A percentile compares a stretch with the other conserved stretches of the same genome.
phyloP scores from a whole-genome alignment of 2,113 vertebrate genomes.

The Mus spicilegus region DNA sequence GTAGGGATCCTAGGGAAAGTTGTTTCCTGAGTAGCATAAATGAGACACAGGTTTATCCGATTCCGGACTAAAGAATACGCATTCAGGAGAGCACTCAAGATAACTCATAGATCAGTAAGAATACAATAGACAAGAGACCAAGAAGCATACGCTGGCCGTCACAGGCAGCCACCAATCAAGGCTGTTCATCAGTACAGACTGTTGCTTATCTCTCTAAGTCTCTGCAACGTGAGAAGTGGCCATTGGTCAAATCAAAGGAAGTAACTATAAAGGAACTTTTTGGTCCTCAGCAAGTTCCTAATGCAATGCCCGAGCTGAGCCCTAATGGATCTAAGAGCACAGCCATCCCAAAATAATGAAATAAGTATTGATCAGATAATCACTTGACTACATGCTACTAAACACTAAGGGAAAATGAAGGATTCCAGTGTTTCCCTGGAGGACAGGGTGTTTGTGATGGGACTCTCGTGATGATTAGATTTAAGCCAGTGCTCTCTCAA shows the following conservation, averaged over 20 bases:
- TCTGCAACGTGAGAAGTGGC: neutral
- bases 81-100: neutral
- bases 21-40: neutral
- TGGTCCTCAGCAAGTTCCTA: neutral
- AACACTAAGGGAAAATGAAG: slow-evolving; percentile 8
- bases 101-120: neutral
- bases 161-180: neutral
- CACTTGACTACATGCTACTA: neutral
- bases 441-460: neutral
- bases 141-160: neutral
- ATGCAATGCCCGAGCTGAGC: neutral
- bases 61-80: neutral
- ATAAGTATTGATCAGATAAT: neutral
- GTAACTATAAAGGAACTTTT: neutral
- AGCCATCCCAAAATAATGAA: slow-evolving; percentile 51
- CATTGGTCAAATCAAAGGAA: neutral
- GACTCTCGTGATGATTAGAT: neutral
- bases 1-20: neutral
- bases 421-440: neutral
- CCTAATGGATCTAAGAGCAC: neutral
- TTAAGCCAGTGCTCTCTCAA: neutral
- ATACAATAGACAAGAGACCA: neutral
- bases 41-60: neutral
- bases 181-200: neutral
- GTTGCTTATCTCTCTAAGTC: neutral